These are phyloP conservation scores for Gallirallus australis DNA, from an alignment of 2,797 vertebrate genomes.

Conservation along the genomic window DNA sequence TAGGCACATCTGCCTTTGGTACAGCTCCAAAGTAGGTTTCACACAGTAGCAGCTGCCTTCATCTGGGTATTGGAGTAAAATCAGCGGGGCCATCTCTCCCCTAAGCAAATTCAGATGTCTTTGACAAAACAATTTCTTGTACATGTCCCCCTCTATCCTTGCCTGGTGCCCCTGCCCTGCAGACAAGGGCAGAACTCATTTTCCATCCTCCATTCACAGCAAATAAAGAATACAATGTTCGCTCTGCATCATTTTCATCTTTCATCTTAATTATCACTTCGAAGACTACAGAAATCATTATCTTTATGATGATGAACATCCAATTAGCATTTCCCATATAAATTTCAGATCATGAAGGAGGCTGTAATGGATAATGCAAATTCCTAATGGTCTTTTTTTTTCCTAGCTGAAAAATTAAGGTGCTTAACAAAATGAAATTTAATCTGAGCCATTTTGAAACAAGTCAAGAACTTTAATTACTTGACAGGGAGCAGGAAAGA, in stretches of 20 bases:
- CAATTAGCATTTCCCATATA: constrained; percentile 84
- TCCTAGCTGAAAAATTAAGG: constrained; percentile 78
- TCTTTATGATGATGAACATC: constrained; percentile 80
- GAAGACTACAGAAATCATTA: constrained; percentile 82
- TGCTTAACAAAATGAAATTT: constrained; percentile 82
- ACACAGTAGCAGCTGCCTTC: not conserved
- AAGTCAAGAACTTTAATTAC: constrained; percentile 82
- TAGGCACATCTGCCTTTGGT: constrained; percentile 37
- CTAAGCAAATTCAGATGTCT: constrained; percentile 13
- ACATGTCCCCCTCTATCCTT: not conserved
- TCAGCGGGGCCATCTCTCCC: not conserved
- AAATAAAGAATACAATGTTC: constrained; percentile 76
- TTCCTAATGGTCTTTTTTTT: constrained; percentile 78
- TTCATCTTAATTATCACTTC: constrained; percentile 82
- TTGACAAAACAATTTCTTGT: constrained; percentile 5
- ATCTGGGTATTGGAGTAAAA: constrained; percentile 12
- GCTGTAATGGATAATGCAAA: constrained; percentile 78
- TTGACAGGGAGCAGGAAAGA: constrained; percentile 55
- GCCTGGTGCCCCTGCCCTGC: not conserved
- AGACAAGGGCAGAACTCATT: constrained; percentile 66
- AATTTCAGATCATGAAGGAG: constrained; percentile 81
- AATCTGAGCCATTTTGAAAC: constrained; percentile 79
- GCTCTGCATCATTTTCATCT: constrained; percentile 76
- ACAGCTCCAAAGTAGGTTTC: not conserved
- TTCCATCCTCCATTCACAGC: constrained; percentile 49